Evolutionary conservation across 2,797 vertebrate genomes (phyloP), one percentile per base, ranked within the genome.

Genomic region (Natrix natrix): DNA sequence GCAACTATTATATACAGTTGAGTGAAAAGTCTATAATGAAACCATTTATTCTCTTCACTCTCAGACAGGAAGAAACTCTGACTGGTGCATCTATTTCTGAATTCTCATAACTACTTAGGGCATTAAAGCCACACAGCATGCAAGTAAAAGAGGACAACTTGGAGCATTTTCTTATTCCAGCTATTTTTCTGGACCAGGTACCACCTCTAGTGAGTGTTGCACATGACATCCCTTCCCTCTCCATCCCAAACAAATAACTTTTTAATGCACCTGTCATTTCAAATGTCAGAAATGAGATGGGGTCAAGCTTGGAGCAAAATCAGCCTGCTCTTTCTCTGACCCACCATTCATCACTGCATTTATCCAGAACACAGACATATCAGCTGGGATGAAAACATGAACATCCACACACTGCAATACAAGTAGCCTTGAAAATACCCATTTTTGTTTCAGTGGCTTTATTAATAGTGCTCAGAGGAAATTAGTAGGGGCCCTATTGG

Each of bases 291-390:
- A 20, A 88, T 88, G 57, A 96, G 95, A 96, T 96, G 97, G 96
- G 97, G 96, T 96, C 96, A 96, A 94, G 96, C 95, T 95, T 93
- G 92, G 91, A 97, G 93, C 95, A 91, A 97, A 97, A 97, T 96
- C 97, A 95, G 93, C 95, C 94, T 96, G 96, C 95, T 96, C 95
- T 92, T 95, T 97, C 94, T 94, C 93, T 96, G 96, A 97, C 96
- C 96, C 4, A 0, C 96, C 96, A 97, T 97, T 97, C 96, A 95
- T 96, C 97, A 97, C 90, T 94, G 93, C 88, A 94, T 95, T 96
- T 96, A 96, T 96, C 96, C 94, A 95, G 92, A 95, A 93, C 92
- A 57, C 93, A 90, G 94, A 86, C 88, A 94, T 87, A 92, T 90
- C 95, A 93, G 96, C 95, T 97, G 95, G 63, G 63, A 61, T 94